These are phyloP conservation scores for Gouania willdenowi DNA, from an alignment of 2,797 vertebrate species.

Conservation along the genomic window DNA sequence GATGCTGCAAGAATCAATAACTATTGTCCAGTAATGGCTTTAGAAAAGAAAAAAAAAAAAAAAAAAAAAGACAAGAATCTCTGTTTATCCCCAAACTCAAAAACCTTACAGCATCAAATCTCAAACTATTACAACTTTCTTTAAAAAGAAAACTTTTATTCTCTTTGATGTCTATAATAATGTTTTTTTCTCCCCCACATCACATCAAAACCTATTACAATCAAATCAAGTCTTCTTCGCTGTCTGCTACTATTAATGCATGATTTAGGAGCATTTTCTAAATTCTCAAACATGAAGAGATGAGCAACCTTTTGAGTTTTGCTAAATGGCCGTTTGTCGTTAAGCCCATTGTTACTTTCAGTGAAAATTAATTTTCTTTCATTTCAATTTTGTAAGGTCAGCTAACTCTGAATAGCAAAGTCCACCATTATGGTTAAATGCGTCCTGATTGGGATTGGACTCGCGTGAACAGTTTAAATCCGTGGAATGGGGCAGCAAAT, in stretches of 20 bases:
- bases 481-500: constrained; percentile 74
- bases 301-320: constrained; percentile 56
- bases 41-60: no score
- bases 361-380: constrained; percentile 76
- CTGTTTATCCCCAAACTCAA: constrained; percentile 26
- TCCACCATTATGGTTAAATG: constrained; percentile 73
- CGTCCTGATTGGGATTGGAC: constrained; percentile 70
- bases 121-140: neutral
- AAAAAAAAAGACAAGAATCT: constrained; percentile 45
- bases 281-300: constrained; percentile 31
- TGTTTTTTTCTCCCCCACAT: neutral
- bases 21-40: constrained; percentile 63
- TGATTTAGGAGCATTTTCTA: constrained; percentile 12
- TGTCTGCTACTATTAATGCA: constrained; percentile 3
- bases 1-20: constrained; percentile 63
- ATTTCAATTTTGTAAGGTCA: constrained; percentile 76
- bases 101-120: neutral
- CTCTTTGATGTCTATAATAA: constrained; percentile 4
- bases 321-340: constrained; percentile 54
- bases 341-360: constrained; percentile 73
- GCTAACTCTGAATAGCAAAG: constrained; percentile 75
- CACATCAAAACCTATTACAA: neutral
- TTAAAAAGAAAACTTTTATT: neutral
- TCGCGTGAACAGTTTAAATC: constrained; percentile 65
- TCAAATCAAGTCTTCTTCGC: constrained; percentile 15